phyloP scores from a whole-genome alignment of 2,113 vertebrate species.

The Ranitomeya variabilis region DNA sequence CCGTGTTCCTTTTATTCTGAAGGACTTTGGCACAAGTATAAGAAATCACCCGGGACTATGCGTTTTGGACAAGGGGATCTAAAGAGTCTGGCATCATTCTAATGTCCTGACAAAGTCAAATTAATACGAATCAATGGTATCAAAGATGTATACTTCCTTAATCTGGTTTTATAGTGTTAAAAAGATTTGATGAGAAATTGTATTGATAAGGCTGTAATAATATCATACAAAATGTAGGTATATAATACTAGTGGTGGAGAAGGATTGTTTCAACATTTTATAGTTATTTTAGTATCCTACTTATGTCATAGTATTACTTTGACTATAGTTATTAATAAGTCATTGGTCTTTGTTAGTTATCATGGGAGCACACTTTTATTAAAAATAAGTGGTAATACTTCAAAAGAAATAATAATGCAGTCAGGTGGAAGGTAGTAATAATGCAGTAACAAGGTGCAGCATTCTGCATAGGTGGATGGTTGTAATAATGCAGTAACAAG shows the following conservation, averaged over 20 bases:
- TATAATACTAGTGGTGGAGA: not conserved
- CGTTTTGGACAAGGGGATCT: slow-evolving; percentile 28
- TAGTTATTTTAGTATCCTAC: not conserved
- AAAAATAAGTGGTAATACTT: not conserved
- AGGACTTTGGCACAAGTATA: not conserved
- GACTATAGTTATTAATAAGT: not conserved
- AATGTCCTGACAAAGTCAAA: slow-evolving; percentile 30
- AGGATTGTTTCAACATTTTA: not conserved
- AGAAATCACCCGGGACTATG: slow-evolving; percentile 20
- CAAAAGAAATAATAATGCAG: not conserved
- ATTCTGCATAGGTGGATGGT: no score
- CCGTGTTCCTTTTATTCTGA: slow-evolving; percentile 49
- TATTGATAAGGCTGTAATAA: not conserved
- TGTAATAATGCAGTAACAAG: no score
- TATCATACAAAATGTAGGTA: not conserved
- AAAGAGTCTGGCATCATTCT: not conserved
- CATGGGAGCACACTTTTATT: no score
- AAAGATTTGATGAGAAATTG: not conserved
- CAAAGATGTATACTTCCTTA: not conserved
- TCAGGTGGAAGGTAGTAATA: not conserved
- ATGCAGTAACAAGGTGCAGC: no score
- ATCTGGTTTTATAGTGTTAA: not conserved
- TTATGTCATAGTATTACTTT: not conserved
- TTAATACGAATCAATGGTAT: not conserved
- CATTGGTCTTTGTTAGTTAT: not conserved